Evolutionary conservation across 2,113 vertebrate genomes (phyloP), one percentile per base, ranked within the genome.

Genomic region (Protobothrops mucrosquamatus): DNA sequence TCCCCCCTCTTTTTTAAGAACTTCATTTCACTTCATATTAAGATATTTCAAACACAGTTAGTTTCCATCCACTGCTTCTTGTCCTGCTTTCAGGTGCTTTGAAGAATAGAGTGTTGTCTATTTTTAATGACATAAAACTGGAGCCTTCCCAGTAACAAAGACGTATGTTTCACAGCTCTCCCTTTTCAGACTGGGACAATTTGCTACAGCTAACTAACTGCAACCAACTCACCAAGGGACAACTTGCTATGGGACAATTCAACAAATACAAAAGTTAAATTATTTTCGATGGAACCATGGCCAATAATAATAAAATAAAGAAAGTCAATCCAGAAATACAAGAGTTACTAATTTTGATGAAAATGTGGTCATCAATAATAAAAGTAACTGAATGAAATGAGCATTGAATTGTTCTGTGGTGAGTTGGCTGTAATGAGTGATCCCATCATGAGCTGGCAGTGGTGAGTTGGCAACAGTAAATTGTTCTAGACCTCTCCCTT

Each of bases 11-110:
- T 87, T 64, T 34, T 59, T 48, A 91, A 51, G 88, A 92, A 92
- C 89, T 92, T 89, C 92, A 89, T 85, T 51, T 92, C 39, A 48
- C 18, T 92, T 89, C 87, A 81, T 55, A 85, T 85, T 92, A 69
- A 92, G 69, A 57, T 92, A 89, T 89, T 92, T 92, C 88, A 57
- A 85, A 51, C 64, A 69, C 34, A 57, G 52, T 89, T 51, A 51
- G 48, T 9, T 51, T 51, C 48, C 48, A 51, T 51, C 8, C 8
- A 0, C 1, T 51, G 48, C 48, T 51, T 51, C 48, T 51, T 51
- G 48, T 51, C 48, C 48, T 51, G 8, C 8, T 1, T 51, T 51
- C 48, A 51, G 48, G 48, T 9, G 48, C 48, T 9, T 51, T 51
- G 48, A 8, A 51, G 8, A 51, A 51, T 51, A 51, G 48, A 51